Percentiles rank a stretch among this genome's conserved stretches.
phyloP scores from a whole-genome alignment of 2,888 invertebrate genomes.

The Octodonta nipae region DNA sequence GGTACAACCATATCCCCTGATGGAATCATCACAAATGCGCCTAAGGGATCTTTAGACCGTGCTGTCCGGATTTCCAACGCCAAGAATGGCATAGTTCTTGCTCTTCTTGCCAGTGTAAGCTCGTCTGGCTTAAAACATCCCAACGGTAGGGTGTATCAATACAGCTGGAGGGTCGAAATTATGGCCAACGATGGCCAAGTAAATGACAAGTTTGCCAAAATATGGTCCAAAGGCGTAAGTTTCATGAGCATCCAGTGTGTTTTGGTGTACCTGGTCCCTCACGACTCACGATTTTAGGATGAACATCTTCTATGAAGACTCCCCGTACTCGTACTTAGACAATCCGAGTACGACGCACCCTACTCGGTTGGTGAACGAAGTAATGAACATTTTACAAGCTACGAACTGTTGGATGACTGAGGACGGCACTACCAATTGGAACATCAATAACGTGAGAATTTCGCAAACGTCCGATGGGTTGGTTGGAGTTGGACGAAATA shows the following conservation, averaged over 20 bases:
- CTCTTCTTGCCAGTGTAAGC: constrained; percentile 64
- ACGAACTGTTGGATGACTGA: constrained; percentile 70
- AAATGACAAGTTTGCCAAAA: constrained; percentile 77
- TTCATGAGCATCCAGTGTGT: constrained; percentile 81
- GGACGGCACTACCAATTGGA: constrained; percentile 76
- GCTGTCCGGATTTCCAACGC: constrained; percentile 62
- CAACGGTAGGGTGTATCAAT: constrained; percentile 74
- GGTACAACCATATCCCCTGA: constrained; percentile 60
- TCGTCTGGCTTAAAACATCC: constrained; percentile 74
- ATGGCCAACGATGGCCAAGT: constrained; percentile 69
- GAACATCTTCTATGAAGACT: constrained; percentile 61
- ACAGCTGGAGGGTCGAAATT: constrained; percentile 76
- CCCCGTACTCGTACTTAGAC: constrained; percentile 20
- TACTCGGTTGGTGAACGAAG: constrained; percentile 60
- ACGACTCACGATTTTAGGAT: constrained; percentile 79
- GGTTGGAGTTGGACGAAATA: constrained; percentile 64
- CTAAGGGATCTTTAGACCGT: constrained; percentile 64
- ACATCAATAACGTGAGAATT: constrained; percentile 72
- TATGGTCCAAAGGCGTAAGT: constrained; percentile 86
- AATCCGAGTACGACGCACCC: constrained; percentile 40
- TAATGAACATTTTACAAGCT: constrained; percentile 55
- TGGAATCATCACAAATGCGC: constrained; percentile 66
- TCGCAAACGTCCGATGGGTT: constrained; percentile 76
- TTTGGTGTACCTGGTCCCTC: constrained; percentile 71
- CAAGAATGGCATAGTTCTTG: constrained; percentile 68